Base-by-base conservation (phyloP, 2,797 vertebrate genomes). In the Vultur gryphus region DNA sequence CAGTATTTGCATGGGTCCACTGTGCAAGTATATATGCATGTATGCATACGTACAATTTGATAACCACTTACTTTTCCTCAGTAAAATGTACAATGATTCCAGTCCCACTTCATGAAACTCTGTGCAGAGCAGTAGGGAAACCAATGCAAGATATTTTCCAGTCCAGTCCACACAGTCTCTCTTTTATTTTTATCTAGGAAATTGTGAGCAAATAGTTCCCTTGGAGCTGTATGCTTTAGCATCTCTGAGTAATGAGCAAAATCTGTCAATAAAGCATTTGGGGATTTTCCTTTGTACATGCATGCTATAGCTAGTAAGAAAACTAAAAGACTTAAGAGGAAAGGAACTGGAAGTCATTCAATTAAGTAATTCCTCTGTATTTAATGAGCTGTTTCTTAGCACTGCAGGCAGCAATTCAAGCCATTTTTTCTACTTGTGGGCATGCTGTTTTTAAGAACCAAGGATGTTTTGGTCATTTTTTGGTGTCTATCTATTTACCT, bases 171-270 rank as follows among this genome's bases (percentile, higher is more conserved):
- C 48, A 75, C 1, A 57, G n/a, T 35, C 41, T 84, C 29, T 54
- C 43, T 66, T 76, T 91, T 69, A 93, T 76, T 91, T 93, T 95
- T 75, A 67, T 78, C 72, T 92, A 81, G 70, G 80, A 92, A 94
- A 87, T 6, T 81, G 49, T 84, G 92, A 96, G 73, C 76, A 94
- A 92, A 88, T 23, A 59, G 37, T 77, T 91, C 55, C 67, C 44
- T 70, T 75, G 75, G 65, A 87, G 84, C 13, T 72, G 33, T 44
- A 28, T 73, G 46, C n/a, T 81, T 89, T 55, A 92, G 13, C 25
- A 41, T 78, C 28, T 87, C 64, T 78, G 83, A 93, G 61, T 78
- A 91, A 97, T 72, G 69, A 90, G 57, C 37, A 90, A 84, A 94
- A 84, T 84, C 72, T 66, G 62, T 44, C 59, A 89, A 57, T 41